Conservation (phyloP, 2,888 invertebrate genomes). For the Helicoverpa assulta region DNA sequence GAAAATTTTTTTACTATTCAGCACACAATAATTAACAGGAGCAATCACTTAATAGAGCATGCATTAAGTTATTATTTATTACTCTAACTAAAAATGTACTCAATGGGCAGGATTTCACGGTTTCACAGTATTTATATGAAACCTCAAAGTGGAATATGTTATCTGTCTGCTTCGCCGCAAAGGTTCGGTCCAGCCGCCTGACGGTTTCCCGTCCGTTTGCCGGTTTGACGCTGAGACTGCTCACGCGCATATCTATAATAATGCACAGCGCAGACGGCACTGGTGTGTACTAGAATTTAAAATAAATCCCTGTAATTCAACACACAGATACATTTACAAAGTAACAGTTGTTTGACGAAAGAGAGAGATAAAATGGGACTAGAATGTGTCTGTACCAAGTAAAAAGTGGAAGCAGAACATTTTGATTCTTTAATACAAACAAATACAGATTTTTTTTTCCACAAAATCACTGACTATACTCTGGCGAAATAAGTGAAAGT, state of each 20-base stretch:
- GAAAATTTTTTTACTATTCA: no score
- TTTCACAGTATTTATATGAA: conserved; percentile 35
- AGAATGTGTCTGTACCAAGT: conserved; percentile 19
- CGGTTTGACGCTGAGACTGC: conserved; percentile 30
- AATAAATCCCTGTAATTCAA: no score
- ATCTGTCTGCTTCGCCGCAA: conserved; percentile 44
- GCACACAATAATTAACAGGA: conserved; percentile 10
- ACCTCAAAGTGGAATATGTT: conserved; percentile 39
- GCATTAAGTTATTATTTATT: conserved; percentile 1
- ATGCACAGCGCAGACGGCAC: conserved; percentile 30
- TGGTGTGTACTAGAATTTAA: conserved; percentile 54
- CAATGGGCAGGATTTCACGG: conserved; percentile 41
- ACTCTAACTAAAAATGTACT: not conserved
- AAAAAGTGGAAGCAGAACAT: conserved; percentile 3
- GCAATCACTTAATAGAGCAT: conserved; percentile 8
- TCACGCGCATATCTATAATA: not conserved
- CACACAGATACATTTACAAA: no score
- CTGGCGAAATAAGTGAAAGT: no score
- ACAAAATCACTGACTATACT: not conserved
- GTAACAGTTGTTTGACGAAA: no score
- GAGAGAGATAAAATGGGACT: conserved; percentile 13
- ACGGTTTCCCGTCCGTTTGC: conserved; percentile 39
- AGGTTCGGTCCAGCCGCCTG: conserved; percentile 47
- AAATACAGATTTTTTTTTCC: conserved; percentile 2
- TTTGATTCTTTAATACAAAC: not conserved